Percentiles rank a stretch among this genome's conserved stretches.
These are phyloP conservation scores for Gymnodraco acuticeps DNA, from an alignment of 2,797 vertebrate species.

Conservation along the genomic window DNA sequence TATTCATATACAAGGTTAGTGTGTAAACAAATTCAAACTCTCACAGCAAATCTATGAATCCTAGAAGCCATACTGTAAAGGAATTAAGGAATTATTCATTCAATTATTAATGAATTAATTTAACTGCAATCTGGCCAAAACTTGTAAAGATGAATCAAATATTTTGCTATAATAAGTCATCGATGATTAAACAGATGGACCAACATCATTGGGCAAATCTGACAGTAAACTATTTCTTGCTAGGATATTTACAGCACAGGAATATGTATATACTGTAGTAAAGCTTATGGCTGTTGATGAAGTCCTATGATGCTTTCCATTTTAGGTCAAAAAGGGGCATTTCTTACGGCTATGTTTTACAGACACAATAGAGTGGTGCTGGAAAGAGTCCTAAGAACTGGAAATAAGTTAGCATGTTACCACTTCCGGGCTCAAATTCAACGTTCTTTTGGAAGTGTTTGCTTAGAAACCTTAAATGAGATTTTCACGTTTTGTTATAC, in stretches of 20 bases:
- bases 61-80: not conserved
- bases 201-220: not conserved
- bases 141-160: slow-evolving; percentile 1
- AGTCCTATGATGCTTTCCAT: not conserved
- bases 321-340: slow-evolving; percentile 2
- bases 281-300: not conserved
- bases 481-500: no score
- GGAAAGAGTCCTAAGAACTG: no score
- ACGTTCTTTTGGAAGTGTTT: no score
- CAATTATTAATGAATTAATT: not conserved
- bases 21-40: not conserved
- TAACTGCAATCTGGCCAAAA: not conserved
- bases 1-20: slow-evolving; percentile 90
- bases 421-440: no score
- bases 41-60: not conserved
- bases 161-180: not conserved
- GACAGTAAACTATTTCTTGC: not conserved
- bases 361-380: not conserved
- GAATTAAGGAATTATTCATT: no score
- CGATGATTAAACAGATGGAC: not conserved
- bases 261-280: not conserved
- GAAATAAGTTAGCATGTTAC: no score
- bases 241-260: not conserved
- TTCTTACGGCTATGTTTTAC: slow-evolving; percentile 5
- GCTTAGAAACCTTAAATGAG: no score